Percentiles rank a stretch among this genome's conserved stretches.
Conservation (phyloP, 2,113 vertebrate species). For the Capreolus pygargus region DNA sequence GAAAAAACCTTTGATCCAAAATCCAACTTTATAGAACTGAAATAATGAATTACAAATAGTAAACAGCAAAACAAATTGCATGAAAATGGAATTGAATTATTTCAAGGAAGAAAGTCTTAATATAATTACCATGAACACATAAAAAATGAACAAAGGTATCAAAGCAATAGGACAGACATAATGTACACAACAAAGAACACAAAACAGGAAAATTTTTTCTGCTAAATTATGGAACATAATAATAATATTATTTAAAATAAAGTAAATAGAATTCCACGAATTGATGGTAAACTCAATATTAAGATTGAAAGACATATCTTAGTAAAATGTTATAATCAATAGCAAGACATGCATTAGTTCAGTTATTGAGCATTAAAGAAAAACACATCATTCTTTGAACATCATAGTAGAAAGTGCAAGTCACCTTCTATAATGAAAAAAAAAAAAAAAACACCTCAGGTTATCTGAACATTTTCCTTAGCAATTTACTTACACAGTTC, state of each 20-base stretch:
- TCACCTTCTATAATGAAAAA: not conserved
- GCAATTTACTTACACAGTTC: not conserved
- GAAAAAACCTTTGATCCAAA: not conserved
- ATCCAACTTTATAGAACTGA: not conserved
- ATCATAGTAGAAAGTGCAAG: not conserved
- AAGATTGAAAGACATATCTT: not conserved
- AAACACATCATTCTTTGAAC: not conserved
- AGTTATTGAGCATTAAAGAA: not conserved
- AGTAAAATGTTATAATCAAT: not conserved
- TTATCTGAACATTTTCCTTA: not conserved
- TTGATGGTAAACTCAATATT: not conserved
- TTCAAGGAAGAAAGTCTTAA: constrained; percentile 10
- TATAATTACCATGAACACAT: not conserved
- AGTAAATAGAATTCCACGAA: not conserved
- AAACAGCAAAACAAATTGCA: not conserved
- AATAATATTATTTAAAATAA: not conserved
- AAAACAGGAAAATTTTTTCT: not conserved
- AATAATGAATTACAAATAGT: not conserved
- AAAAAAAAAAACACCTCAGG: not conserved
- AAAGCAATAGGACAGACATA: not conserved
- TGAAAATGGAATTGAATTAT: not conserved
- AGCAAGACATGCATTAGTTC: not conserved
- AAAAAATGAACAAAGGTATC: not conserved
- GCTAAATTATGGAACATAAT: not conserved
- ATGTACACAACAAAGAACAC: not conserved